Percentiles rank a stretch among this genome's conserved stretches.
These are phyloP conservation scores for Pluvianellus socialis DNA, from an alignment of 2,113 vertebrate genomes.

Conservation along the genomic window DNA sequence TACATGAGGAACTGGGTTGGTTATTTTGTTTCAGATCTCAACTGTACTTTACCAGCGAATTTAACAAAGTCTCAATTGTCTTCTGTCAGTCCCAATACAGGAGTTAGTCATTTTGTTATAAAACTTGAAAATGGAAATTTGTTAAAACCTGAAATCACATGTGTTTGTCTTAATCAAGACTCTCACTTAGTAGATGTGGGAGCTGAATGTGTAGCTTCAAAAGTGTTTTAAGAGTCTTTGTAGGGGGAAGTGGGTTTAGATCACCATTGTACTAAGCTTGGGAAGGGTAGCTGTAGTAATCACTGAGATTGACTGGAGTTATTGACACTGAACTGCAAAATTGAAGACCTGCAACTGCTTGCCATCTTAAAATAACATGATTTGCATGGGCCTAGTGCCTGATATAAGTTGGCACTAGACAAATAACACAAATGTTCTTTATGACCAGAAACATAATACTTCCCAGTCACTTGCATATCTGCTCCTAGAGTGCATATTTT, in stretches of 20 bases:
- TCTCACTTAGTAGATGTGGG: constrained; percentile 78
- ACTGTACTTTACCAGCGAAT: constrained; percentile 77
- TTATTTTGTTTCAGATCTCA: constrained; percentile 87
- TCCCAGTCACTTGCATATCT: neutral
- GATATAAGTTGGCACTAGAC: neutral
- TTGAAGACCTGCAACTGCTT: neutral
- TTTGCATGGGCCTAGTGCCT: neutral
- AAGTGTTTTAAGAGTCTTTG: constrained; percentile 13
- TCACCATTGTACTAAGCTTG: neutral
- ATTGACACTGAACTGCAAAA: neutral
- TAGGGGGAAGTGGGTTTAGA: neutral
- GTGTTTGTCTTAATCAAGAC: constrained; percentile 87
- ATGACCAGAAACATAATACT: neutral
- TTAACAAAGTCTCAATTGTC: constrained; percentile 78
- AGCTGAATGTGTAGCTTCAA: constrained; percentile 36
- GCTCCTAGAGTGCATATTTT: neutral
- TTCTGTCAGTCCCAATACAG: constrained; percentile 90
- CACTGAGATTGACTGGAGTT: neutral
- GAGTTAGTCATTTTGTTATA: constrained; percentile 87
- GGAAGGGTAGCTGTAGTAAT: neutral
- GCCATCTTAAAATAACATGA: neutral
- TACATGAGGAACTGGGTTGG: constrained; percentile 86
- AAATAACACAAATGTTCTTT: neutral
- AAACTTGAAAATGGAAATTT: constrained; percentile 66
- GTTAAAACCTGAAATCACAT: constrained; percentile 67